These are phyloP conservation scores for Leucophenga montana DNA, from an alignment of 2,888 invertebrate species.

Conservation along the genomic window DNA sequence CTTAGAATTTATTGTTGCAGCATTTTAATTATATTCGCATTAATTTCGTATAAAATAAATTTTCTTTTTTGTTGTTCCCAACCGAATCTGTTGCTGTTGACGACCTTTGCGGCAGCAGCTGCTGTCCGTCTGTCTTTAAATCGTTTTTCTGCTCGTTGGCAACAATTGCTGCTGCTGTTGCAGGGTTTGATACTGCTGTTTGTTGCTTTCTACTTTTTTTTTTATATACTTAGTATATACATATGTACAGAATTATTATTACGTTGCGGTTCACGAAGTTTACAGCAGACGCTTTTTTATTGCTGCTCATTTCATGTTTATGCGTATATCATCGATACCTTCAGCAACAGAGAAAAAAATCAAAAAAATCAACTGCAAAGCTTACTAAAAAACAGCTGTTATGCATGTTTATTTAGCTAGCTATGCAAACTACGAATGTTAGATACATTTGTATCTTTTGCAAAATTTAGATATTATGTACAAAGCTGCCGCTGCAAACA, in stretches of 20 bases:
- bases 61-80: conserved; percentile 23
- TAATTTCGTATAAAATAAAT: conserved; percentile 46
- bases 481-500: conserved; percentile 25
- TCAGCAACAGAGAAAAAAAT: too few relatives aligned
- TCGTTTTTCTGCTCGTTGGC: conserved; percentile 1
- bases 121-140: conserved; percentile 3
- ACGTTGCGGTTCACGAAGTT: conserved; percentile 67
- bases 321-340: too few relatives aligned
- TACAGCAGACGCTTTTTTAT: conserved; percentile 12
- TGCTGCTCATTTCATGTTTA: too few relatives aligned
- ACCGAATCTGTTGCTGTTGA: conserved; percentile 59
- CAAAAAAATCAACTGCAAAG: too few relatives aligned
- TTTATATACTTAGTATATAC: conserved; percentile 41
- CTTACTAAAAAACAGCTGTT: too few relatives aligned
- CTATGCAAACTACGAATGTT: too few relatives aligned
- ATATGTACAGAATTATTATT: conserved; percentile 58
- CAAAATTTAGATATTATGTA: background rate
- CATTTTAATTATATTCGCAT: conserved; percentile 67
- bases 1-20: conserved; percentile 49
- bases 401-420: conserved; percentile 20
- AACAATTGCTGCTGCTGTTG: background rate
- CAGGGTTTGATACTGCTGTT: conserved; percentile 40
- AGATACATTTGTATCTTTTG: too few relatives aligned
- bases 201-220: conserved; percentile 33
- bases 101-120: conserved; percentile 61